These are phyloP conservation scores for Cotesia typhae DNA, from an alignment of 1,140 invertebrate genomes.

Conservation along the genomic window DNA sequence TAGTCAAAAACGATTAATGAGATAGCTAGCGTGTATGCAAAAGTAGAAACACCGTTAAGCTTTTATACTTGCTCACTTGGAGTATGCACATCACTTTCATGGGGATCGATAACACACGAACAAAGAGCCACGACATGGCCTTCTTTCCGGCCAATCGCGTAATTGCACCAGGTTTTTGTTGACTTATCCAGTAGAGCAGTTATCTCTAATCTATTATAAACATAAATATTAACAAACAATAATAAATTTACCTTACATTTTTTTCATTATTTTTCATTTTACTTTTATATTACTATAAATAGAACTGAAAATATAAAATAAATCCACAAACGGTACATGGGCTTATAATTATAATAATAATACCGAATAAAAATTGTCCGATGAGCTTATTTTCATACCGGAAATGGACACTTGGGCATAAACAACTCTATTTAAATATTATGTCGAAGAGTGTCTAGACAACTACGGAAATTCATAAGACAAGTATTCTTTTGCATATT, in stretches of 20 bases:
- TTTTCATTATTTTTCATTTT: conserved; percentile 10
- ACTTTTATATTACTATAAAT: background rate
- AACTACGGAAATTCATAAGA: background rate
- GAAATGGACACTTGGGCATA: conserved; percentile 43
- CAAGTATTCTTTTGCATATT: background rate
- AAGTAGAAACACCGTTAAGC: background rate
- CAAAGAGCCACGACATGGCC: conserved; percentile 31
- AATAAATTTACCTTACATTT: background rate
- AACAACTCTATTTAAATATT: background rate
- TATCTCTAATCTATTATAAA: conserved; percentile 12
- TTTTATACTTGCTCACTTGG: conserved; percentile 2
- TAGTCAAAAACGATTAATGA: too few species aligned
- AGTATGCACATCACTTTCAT: conserved; percentile 20
- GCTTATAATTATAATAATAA: too few species aligned
- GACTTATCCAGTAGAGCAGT: conserved; percentile 18
- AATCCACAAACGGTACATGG: too few species aligned
- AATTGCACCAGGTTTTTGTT: conserved; percentile 29
- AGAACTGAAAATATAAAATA: too few species aligned
- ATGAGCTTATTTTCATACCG: conserved; percentile 35
- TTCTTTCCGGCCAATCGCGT: conserved; percentile 26
- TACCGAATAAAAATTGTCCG: conserved; percentile 31
- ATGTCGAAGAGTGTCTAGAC: conserved; percentile 18
- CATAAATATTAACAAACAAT: conserved; percentile 13
- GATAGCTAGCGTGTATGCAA: conserved; percentile 1
- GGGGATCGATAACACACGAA: conserved; percentile 33